phyloP scores from a whole-genome alignment of 2,888 invertebrate genomes.

The Ceriagrion tenellum region DNA sequence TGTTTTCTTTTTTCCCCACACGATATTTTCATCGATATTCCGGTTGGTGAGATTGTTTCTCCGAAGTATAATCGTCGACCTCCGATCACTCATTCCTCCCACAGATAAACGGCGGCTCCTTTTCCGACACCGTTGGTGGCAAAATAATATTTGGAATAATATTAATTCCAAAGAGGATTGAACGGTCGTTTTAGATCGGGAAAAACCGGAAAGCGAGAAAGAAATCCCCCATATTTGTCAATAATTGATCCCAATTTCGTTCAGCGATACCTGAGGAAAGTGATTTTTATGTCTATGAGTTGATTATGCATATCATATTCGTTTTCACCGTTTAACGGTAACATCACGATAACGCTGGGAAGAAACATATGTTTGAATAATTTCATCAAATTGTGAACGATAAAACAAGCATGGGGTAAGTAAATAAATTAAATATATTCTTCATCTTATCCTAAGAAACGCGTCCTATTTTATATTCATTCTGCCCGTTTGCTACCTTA shows the following conservation, averaged over 20 bases:
- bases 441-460: too few relatives aligned
- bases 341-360: not conserved
- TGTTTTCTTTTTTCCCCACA: not conserved
- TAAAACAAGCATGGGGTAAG: not conserved
- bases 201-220: not conserved
- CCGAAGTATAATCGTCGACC: not conserved
- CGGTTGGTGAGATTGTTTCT: constrained; percentile 5
- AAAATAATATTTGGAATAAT: constrained; percentile 1
- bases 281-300: not conserved
- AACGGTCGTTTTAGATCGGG: not conserved
- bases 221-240: not conserved
- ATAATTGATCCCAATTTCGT: not conserved
- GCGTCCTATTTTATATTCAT: too few relatives aligned
- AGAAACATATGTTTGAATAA: not conserved
- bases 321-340: not conserved
- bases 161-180: not conserved
- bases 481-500: too few relatives aligned
- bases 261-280: not conserved
- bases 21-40: not conserved
- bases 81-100: not conserved
- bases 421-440: not conserved
- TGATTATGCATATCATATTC: not conserved
- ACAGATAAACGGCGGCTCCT: not conserved
- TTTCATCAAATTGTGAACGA: not conserved
- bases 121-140: not conserved